Evolutionary conservation across 2,888 invertebrate genomes (phyloP).

Genomic region (Sminthurides aquaticus): DNA sequence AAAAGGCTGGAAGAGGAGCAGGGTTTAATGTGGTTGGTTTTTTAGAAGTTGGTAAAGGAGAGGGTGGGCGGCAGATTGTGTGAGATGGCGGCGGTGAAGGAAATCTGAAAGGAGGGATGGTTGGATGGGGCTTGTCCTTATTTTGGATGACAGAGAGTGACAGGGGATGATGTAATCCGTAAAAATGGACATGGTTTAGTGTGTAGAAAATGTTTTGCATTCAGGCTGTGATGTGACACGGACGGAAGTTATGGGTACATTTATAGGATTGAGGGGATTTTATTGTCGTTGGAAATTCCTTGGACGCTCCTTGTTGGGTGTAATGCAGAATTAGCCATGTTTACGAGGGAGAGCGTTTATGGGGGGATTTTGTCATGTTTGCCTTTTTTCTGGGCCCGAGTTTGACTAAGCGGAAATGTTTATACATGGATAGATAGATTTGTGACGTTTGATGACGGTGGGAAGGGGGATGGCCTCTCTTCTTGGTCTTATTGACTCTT

Average conservation of each 20-base stretch:
- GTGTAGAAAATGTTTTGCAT: background rate
- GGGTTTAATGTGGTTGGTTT: too few relatives aligned
- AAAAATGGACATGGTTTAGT: too few relatives aligned
- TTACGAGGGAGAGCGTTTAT: background rate
- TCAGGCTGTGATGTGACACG: background rate
- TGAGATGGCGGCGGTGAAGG: background rate
- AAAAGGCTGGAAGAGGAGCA: too few relatives aligned
- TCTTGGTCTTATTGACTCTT: too few relatives aligned
- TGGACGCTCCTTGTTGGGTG: too few relatives aligned
- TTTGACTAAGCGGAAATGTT: background rate
- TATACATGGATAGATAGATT: background rate
- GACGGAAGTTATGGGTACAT: background rate
- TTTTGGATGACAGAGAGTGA: background rate
- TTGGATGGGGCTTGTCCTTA: too few relatives aligned
- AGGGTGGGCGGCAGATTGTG: background rate
- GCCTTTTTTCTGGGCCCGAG: background rate
- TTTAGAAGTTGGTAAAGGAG: too few relatives aligned
- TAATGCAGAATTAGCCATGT: background rate
- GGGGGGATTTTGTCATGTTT: background rate
- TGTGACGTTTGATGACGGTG: background rate
- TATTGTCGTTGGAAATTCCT: background rate
- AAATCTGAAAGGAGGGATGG: background rate
- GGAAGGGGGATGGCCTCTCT: background rate
- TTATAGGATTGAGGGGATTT: background rate
- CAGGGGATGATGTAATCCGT: background rate